A percentile compares a stretch with the other conserved stretches of the same genome.
Conservation (phyloP, 2,113 vertebrate genomes). For the Trichomycterus rosablanca region DNA sequence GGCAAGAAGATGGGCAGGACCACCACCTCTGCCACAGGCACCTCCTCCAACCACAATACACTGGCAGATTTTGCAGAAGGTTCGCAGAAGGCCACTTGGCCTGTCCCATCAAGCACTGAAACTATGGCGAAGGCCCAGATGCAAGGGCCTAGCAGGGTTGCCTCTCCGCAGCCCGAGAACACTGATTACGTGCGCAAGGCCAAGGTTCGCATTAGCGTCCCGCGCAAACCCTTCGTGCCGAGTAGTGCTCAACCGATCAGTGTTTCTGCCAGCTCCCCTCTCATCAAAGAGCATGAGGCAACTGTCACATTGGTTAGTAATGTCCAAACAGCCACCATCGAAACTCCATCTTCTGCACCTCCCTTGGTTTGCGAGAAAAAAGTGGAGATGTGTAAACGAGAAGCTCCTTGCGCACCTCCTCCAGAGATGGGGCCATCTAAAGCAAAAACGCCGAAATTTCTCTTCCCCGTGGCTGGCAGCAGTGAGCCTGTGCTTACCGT, state of each 20-base stretch:
- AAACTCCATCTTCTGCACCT: slow-evolving; percentile 34
- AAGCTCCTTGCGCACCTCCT: slow-evolving; percentile 27
- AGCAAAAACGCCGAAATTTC: slow-evolving; percentile 58
- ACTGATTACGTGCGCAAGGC: slow-evolving; percentile 94
- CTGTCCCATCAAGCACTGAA: slow-evolving; percentile 84
- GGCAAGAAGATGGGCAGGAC: slow-evolving; percentile 74
- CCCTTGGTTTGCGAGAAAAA: slow-evolving; percentile 62
- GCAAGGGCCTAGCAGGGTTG: slow-evolving; percentile 67
- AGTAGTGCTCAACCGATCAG: slow-evolving; percentile 44
- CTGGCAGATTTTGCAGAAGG: slow-evolving; percentile 79
- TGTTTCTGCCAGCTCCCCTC: slow-evolving; percentile 35
- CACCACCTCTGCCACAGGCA: slow-evolving; percentile 51
- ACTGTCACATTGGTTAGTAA: slow-evolving; percentile 55
- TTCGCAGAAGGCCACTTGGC: slow-evolving; percentile 82
- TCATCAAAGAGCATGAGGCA: slow-evolving; percentile 55
- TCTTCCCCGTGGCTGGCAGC: slow-evolving; percentile 46
- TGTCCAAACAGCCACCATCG: slow-evolving; percentile 36
- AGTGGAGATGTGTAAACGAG: slow-evolving; percentile 55
- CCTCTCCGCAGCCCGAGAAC: slow-evolving; percentile 67
- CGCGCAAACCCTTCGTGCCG: slow-evolving; percentile 50
- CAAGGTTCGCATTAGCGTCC: slow-evolving; percentile 83
- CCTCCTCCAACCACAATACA: slow-evolving; percentile 70
- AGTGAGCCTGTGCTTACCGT: slow-evolving; percentile 61
- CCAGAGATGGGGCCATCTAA: slow-evolving; percentile 43
- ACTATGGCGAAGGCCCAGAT: slow-evolving; percentile 80